phyloP scores from a whole-genome alignment of 2,797 vertebrate genomes.

The Heteromormyrus szaboi region DNA sequence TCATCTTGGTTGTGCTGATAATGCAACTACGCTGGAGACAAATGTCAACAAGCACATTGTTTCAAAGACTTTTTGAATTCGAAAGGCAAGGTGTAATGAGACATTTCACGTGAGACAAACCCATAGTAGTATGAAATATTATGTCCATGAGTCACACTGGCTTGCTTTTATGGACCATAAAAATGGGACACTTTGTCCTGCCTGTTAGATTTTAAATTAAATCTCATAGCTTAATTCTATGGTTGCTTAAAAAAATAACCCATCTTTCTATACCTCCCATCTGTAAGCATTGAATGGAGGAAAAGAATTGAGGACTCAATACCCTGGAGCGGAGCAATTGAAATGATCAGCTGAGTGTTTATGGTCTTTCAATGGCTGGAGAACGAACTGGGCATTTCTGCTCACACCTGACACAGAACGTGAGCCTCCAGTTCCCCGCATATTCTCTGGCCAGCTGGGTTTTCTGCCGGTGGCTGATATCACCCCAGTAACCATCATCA shows the following conservation, averaged over 20 bases:
- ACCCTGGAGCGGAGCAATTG: not conserved
- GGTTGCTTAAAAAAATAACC: not conserved
- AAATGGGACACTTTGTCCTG: not conserved
- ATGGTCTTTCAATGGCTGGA: not conserved
- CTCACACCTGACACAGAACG: not conserved
- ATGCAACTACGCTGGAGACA: not conserved
- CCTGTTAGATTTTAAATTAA: not conserved
- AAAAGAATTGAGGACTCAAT: not conserved
- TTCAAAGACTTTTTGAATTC: not conserved
- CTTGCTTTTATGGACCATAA: not conserved
- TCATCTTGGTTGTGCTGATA: not conserved
- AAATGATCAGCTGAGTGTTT: not conserved
- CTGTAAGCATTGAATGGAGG: not conserved
- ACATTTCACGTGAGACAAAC: not conserved
- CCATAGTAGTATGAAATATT: not conserved
- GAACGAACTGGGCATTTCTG: not conserved
- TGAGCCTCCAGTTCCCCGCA: too few species aligned
- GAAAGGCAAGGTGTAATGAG: not conserved
- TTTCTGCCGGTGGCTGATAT: not conserved
- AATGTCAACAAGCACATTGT: not conserved
- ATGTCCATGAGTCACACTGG: not conserved
- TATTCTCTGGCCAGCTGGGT: not conserved
- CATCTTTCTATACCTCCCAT: not conserved
- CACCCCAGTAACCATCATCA: not conserved
- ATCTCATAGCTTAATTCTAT: not conserved